Percentiles rank a stretch among this genome's conserved stretches.
phyloP scores from a whole-genome alignment of 2,888 invertebrate species.

The Ophioninae sp. region DNA sequence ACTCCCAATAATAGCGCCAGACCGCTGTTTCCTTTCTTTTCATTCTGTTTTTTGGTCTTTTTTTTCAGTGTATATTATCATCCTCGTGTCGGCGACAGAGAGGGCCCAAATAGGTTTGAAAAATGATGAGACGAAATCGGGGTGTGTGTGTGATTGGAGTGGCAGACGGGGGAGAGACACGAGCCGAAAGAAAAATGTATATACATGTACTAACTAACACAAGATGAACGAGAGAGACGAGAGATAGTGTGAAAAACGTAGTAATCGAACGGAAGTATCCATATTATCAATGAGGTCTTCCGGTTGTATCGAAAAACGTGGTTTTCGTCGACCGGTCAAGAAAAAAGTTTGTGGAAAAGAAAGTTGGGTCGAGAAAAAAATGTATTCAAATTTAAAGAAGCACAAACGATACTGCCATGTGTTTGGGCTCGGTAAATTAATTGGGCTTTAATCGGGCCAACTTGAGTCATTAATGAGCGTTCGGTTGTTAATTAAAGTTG shows the following conservation, averaged over 20 bases:
- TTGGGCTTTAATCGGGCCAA: no score
- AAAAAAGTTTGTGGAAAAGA: background rate
- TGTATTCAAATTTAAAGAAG: slow-evolving; percentile 9
- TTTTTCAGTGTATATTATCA: background rate
- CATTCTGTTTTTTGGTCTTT: background rate
- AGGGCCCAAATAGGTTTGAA: slow-evolving; percentile 17
- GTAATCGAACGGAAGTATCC: slow-evolving; percentile 61
- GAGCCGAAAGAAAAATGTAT: slow-evolving; percentile 34
- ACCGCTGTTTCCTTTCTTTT: background rate
- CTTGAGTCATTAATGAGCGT: no score
- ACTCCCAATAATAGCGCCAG: slow-evolving; percentile 16
- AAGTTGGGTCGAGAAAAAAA: background rate
- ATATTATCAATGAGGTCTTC: slow-evolving; percentile 61
- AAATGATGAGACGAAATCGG: slow-evolving; percentile 31
- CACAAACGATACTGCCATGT: background rate
- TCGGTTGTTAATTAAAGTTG: no score
- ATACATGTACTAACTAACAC: background rate
- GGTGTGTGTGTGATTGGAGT: slow-evolving; percentile 43
- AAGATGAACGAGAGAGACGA: background rate
- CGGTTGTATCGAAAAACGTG: slow-evolving; percentile 46
- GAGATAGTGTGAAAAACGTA: slow-evolving; percentile 52
- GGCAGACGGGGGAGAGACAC: slow-evolving; percentile 32
- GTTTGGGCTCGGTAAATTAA: no score
- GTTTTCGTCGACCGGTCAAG: slow-evolving; percentile 21
- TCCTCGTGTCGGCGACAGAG: slow-evolving; percentile 19